A percentile compares a stretch with the other conserved stretches of the same genome.
phyloP scores from a whole-genome alignment of 2,888 invertebrate genomes.

The Bibio marci region DNA sequence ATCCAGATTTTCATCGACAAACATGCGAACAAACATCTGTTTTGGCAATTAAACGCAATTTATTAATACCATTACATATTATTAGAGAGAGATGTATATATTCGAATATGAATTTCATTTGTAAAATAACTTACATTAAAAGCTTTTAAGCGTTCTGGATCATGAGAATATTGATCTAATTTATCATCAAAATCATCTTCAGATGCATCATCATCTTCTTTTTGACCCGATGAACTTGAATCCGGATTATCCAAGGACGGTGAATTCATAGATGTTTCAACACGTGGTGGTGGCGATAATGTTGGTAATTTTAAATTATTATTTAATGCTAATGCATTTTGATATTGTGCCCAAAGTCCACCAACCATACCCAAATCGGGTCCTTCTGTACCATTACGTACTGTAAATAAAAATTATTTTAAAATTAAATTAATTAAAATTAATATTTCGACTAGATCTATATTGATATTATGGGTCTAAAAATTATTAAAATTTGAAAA shows the following conservation, averaged over 20 bases:
- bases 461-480: not conserved
- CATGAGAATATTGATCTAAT: slow-evolving; percentile 72
- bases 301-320: slow-evolving; percentile 27
- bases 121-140: slow-evolving; percentile 73
- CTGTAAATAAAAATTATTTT: slow-evolving; percentile 15
- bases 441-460: not conserved
- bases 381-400: slow-evolving; percentile 36
- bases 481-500: too few relatives aligned
- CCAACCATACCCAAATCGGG: slow-evolving; percentile 38
- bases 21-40: slow-evolving; percentile 97
- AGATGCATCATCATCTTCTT: slow-evolving; percentile 63
- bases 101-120: not conserved
- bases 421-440: not conserved
- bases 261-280: slow-evolving; percentile 52
- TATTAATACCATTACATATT: not conserved
- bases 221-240: slow-evolving; percentile 75
- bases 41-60: slow-evolving; percentile 19
- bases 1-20: slow-evolving; percentile 93
- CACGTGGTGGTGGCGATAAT: slow-evolving; percentile 28
- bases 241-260: slow-evolving; percentile 41
- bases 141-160: slow-evolving; percentile 87
- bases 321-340: slow-evolving; percentile 58
- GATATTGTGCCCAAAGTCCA: slow-evolving; percentile 74
- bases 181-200: slow-evolving; percentile 87
- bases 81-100: not conserved